These are phyloP conservation scores for Torymus tubicola DNA, from an alignment of 2,888 invertebrate genomes.

Conservation along the genomic window DNA sequence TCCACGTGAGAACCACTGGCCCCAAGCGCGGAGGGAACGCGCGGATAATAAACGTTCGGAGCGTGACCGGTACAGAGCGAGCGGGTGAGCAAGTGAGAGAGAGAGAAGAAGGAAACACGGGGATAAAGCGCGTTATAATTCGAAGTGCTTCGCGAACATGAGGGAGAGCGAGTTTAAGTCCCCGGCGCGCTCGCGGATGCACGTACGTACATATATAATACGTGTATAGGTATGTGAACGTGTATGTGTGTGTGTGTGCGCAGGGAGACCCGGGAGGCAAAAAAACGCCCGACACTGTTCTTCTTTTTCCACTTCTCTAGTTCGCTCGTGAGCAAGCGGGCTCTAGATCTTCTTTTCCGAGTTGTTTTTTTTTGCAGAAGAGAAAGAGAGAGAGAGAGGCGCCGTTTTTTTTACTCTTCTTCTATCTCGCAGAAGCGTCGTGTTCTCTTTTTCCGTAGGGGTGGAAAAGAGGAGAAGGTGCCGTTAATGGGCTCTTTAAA, in stretches of 20 bases:
- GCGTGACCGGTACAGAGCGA: conserved; percentile 56
- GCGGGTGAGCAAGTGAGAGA: not conserved
- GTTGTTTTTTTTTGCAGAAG: not conserved
- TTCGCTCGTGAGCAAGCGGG: not conserved
- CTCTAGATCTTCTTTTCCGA: conserved; percentile 14
- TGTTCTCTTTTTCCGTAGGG: not conserved
- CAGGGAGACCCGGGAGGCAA: not conserved
- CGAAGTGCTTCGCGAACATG: conserved; percentile 56
- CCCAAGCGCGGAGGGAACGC: not conserved
- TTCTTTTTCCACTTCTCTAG: conserved; percentile 20
- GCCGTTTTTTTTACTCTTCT: not conserved
- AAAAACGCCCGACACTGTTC: conserved; percentile 30
- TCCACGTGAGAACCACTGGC: conserved; percentile 26
- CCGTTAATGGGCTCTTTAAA: conserved; percentile 33
- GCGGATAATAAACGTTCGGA: conserved; percentile 58
- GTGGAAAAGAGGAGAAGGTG: too few species aligned
- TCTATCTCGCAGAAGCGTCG: not conserved
- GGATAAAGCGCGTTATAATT: conserved; percentile 62
- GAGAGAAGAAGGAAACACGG: conserved; percentile 29
- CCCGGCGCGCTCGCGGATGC: not conserved
- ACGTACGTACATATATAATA: not conserved
- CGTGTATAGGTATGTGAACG: too few species aligned
- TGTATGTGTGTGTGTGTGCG: too few species aligned
- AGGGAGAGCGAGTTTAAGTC: conserved; percentile 10
- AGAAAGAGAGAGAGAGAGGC: too few species aligned